phyloP scores from a whole-genome alignment of 2,888 invertebrate genomes.

The Acanthacorydalis orientalis region DNA sequence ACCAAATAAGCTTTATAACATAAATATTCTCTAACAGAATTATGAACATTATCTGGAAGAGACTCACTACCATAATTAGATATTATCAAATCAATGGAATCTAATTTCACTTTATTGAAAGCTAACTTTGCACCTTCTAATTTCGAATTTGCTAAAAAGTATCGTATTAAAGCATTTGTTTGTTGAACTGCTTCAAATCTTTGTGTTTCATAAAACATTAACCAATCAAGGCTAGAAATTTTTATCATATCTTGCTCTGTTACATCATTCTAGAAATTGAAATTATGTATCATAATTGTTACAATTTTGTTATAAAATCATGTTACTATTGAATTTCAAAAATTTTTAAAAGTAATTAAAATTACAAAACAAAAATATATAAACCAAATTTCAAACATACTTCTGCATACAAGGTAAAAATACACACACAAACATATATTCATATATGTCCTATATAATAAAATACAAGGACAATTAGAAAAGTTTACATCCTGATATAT shows the following conservation, averaged over 20 bases:
- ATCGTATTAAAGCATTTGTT: constrained; percentile 75
- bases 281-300: not conserved
- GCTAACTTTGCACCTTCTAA: constrained; percentile 66
- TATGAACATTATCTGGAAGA: constrained; percentile 29
- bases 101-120: constrained; percentile 51
- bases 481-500: no score
- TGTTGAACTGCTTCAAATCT: constrained; percentile 68
- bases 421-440: no score
- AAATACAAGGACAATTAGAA: no score
- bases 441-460: no score
- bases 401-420: no score
- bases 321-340: not conserved
- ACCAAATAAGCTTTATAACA: constrained; percentile 70
- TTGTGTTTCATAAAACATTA: constrained; percentile 63
- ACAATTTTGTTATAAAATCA: not conserved
- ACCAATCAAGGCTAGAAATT: constrained; percentile 72
- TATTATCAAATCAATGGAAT: constrained; percentile 41
- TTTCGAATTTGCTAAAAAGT: constrained; percentile 67
- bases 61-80: constrained; percentile 26
- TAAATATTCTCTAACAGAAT: constrained; percentile 60
- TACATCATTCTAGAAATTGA: constrained; percentile 22
- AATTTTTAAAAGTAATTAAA: not conserved
- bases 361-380: not conserved
- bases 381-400: no score
- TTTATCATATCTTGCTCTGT: constrained; percentile 53